Evolutionary conservation across 2,888 invertebrate genomes (phyloP).

Genomic region (Drosophila pseudotalamancana): DNA sequence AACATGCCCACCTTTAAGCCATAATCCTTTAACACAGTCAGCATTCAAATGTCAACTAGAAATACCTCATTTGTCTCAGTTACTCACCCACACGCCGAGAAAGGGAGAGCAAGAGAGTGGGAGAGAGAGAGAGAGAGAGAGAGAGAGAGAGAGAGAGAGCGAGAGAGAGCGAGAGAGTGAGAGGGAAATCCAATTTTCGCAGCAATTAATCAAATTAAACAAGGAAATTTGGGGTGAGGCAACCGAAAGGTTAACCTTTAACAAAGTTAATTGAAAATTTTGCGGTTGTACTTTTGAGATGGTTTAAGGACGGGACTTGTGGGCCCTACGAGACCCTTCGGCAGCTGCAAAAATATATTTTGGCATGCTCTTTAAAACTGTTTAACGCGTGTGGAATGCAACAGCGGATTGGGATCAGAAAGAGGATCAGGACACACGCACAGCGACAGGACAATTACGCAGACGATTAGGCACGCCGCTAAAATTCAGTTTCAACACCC

Average conservation of each 20-base stretch:
- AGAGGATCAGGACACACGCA: constrained; percentile 47
- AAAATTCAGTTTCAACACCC: constrained; percentile 39
- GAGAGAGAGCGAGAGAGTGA: constrained; percentile 26
- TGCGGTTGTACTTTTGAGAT: constrained; percentile 46
- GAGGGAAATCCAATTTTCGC: constrained; percentile 45
- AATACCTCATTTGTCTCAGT: constrained; percentile 21
- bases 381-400: constrained; percentile 22
- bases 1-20: constrained; percentile 36
- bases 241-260: constrained; percentile 57
- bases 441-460: constrained; percentile 80
- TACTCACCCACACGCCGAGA: constrained; percentile 21
- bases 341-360: constrained; percentile 62
- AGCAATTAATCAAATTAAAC: constrained; percentile 80
- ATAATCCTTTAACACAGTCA: constrained; percentile 61
- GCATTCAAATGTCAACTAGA: constrained; percentile 57
- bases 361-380: constrained; percentile 38
- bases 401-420: constrained; percentile 11
- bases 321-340: constrained; percentile 3
- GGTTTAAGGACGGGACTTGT: constrained; percentile 18
- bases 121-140: too few relatives aligned
- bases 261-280: constrained; percentile 74
- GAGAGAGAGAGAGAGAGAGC: constrained; percentile 22
- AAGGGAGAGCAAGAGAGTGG: constrained; percentile 28
- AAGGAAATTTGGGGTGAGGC: constrained; percentile 42
- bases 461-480: constrained; percentile 81